Conservation (phyloP, 2,113 vertebrate species). For the Austrofundulus limnaeus region DNA sequence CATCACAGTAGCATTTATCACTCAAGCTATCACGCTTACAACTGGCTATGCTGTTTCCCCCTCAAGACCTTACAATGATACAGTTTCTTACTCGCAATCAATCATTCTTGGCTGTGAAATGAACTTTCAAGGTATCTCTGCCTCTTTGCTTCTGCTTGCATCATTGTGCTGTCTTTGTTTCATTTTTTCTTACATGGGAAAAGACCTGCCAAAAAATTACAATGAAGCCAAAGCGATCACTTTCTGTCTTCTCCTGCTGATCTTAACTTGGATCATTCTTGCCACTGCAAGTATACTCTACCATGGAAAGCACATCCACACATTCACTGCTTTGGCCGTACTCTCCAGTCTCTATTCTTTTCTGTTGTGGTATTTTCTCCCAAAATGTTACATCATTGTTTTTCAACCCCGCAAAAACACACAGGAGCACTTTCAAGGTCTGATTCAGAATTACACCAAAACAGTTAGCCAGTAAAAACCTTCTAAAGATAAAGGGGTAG, state of each 20-base stretch:
- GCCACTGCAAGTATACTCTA: slow-evolving; percentile 65
- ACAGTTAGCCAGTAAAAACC: slow-evolving; percentile 59
- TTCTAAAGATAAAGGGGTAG: no score
- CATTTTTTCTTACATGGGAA: slow-evolving; percentile 85
- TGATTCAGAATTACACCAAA: slow-evolving; percentile 84
- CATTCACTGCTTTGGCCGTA: slow-evolving; percentile 52
- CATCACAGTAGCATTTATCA: slow-evolving; percentile 53
- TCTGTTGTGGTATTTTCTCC: slow-evolving; percentile 83
- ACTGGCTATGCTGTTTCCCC: slow-evolving; percentile 37
- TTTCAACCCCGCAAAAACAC: slow-evolving; percentile 83
- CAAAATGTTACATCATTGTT: slow-evolving; percentile 83
- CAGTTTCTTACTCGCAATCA: slow-evolving; percentile 32
- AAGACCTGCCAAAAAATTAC: slow-evolving; percentile 89
- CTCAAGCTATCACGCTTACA: slow-evolving; percentile 68
- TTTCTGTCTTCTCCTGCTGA: slow-evolving; percentile 83
- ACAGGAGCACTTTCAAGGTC: slow-evolving; percentile 81
- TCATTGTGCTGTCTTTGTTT: slow-evolving; percentile 79
- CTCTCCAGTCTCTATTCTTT: slow-evolving; percentile 75
- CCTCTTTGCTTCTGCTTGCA: slow-evolving; percentile 40
- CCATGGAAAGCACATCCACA: slow-evolving; percentile 61
- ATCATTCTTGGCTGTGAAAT: slow-evolving; percentile 77
- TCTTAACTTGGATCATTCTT: slow-evolving; percentile 79
- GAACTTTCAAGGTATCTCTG: fast-evolving
- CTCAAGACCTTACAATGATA: slow-evolving; percentile 65
- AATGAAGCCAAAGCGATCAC: slow-evolving; percentile 89